Evolutionary conservation across 2,797 vertebrate species (phyloP).

Genomic region (Trachurus trachurus): DNA sequence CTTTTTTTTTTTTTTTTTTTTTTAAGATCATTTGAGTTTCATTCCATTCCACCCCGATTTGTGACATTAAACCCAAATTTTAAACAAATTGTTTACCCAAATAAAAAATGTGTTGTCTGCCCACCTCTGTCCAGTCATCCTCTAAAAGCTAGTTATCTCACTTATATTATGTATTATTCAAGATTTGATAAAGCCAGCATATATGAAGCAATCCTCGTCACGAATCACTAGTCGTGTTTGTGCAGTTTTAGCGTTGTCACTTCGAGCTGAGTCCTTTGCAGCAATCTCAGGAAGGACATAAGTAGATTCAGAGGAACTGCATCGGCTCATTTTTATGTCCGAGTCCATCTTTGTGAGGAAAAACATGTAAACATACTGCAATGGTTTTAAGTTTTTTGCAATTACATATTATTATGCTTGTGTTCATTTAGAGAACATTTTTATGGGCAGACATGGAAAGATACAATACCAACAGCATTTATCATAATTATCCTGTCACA

Average conservation of each 20-base stretch:
- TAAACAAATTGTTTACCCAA: neutral
- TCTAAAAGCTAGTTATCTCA: neutral
- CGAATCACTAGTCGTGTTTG: neutral
- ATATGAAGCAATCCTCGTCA: neutral
- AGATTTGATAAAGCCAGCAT: neutral
- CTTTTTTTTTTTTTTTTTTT: neutral
- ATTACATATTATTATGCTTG: neutral
- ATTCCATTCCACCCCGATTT: no score
- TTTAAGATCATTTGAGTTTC: no score
- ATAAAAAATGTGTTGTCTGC: neutral
- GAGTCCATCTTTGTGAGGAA: neutral
- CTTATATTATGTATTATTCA: neutral
- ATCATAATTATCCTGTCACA: neutral
- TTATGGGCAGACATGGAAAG: neutral
- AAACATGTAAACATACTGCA: neutral
- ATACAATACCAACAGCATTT: neutral
- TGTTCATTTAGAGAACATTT: neutral
- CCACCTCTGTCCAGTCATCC: neutral
- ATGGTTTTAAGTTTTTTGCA: neutral
- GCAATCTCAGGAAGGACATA: neutral
- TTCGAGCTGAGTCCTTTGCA: neutral
- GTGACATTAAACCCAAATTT: neutral
- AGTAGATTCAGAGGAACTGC: neutral
- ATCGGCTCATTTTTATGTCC: neutral
- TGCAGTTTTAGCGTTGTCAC: constrained; percentile 1